Percentiles rank a stretch among this genome's conserved stretches.
These are phyloP conservation scores for Lasioglossum albipes DNA, from an alignment of 1,140 invertebrate genomes.

Conservation along the genomic window DNA sequence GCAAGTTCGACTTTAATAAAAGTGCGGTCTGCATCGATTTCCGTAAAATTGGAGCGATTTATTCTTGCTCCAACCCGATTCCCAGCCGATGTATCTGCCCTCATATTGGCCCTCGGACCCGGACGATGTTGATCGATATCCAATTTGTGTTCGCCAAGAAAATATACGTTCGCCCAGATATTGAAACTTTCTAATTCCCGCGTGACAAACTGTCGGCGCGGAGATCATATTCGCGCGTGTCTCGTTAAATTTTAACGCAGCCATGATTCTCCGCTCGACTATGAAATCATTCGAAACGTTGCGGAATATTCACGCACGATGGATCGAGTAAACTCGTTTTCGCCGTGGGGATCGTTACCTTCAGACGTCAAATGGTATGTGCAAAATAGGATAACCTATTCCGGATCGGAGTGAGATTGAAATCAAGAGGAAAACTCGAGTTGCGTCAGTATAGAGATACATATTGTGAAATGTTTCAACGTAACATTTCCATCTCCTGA, in stretches of 20 bases:
- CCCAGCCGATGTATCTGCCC: constrained; percentile 11
- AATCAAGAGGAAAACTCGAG: too few relatives aligned
- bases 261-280: neutral
- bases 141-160: constrained; percentile 18
- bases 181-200: neutral
- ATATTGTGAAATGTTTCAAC: too few relatives aligned
- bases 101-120: constrained; percentile 20
- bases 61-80: constrained; percentile 48
- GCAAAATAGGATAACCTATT: too few relatives aligned
- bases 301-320: too few relatives aligned
- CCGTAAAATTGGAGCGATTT: constrained; percentile 57
- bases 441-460: too few relatives aligned
- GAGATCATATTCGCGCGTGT: neutral
- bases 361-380: too few relatives aligned
- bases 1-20: constrained; percentile 62
- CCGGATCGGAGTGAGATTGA: too few relatives aligned
- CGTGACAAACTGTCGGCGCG: neutral
- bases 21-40: constrained; percentile 46
- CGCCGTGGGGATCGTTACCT: too few relatives aligned
- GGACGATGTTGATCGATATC: constrained; percentile 42
- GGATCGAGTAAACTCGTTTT: too few relatives aligned
- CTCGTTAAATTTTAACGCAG: neutral
- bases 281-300: neutral
- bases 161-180: neutral
- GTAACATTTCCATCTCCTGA: too few relatives aligned